Evolutionary conservation across 2,888 invertebrate species (phyloP).

Genomic region (Halocaridina rubra): DNA sequence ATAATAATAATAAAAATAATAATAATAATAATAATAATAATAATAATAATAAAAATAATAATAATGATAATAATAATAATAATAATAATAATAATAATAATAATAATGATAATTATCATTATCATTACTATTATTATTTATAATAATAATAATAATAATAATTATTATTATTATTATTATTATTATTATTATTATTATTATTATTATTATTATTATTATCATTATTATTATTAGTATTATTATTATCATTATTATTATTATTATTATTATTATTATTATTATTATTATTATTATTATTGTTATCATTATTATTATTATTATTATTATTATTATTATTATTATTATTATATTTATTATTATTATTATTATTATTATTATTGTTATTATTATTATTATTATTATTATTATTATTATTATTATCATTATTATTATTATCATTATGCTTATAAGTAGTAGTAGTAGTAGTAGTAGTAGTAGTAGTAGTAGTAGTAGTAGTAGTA

Average conservation of each 20-base stretch:
- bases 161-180: not conserved
- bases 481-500: too few relatives aligned
- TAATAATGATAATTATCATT: not conserved
- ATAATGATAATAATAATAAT: constrained; percentile 7
- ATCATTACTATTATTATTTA: too few relatives aligned
- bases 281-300: too few relatives aligned
- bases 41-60: not conserved
- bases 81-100: not conserved
- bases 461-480: too few relatives aligned
- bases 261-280: too few relatives aligned
- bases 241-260: too few relatives aligned
- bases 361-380: not conserved
- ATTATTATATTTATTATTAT: not conserved
- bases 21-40: not conserved
- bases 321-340: too few relatives aligned
- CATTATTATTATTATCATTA: not conserved
- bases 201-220: not conserved
- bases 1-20: not conserved
- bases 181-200: not conserved
- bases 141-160: not conserved
- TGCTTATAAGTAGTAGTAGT: too few relatives aligned
- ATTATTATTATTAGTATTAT: not conserved
- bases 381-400: not conserved
- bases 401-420: not conserved
- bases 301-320: too few relatives aligned